Evolutionary conservation across 1,140 invertebrate species (phyloP), one percentile per base, ranked within the genome.

Genomic region (Theocolax elegans): DNA sequence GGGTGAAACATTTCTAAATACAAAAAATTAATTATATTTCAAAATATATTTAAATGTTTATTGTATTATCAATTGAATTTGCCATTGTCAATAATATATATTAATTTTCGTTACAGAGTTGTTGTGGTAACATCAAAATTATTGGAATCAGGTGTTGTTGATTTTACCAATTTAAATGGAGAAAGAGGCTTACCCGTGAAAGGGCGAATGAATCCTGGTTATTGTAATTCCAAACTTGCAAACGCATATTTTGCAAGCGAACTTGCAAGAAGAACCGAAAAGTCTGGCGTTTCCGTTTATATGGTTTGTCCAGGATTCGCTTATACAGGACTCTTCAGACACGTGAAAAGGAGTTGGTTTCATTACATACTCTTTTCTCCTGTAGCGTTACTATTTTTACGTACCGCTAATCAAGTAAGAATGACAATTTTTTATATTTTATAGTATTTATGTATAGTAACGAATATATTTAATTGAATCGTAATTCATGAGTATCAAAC

Each of bases 221-320:
- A 97, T 79, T 88, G 87, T 62, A 93, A 93, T 78, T 94, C 92
- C 0, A 95, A 95, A 83, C 83, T 95, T 48, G 92, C 92, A 71
- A 93, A 94, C 78, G 87, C 88, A 3, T 91, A 93, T 73, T 93
- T 93, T 80, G 88, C 86, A 1, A 83, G 83, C 48, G 89, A 92
- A 63, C 79, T 95, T 58, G 86, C 91, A 0, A 88, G 85, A 48
- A 85, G 87, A 72, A 77, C 88, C 6, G 79, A 88, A 77, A 87
- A 87, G 23, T 85, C 81, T 31, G 90, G 89, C 40, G 87, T 95
- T 10, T 90, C 89, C 72, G 91, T 93, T 3, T 92, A 93, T 77
- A 89, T 90, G 40, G 88, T 93, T 54, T 95, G 94, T 77, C 95
- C 95, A 21, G 95, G 95, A 27, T 94, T 95, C 80, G 92, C 92